Conservation (phyloP, 1,140 invertebrate species). For the Holotrichia oblita region DNA sequence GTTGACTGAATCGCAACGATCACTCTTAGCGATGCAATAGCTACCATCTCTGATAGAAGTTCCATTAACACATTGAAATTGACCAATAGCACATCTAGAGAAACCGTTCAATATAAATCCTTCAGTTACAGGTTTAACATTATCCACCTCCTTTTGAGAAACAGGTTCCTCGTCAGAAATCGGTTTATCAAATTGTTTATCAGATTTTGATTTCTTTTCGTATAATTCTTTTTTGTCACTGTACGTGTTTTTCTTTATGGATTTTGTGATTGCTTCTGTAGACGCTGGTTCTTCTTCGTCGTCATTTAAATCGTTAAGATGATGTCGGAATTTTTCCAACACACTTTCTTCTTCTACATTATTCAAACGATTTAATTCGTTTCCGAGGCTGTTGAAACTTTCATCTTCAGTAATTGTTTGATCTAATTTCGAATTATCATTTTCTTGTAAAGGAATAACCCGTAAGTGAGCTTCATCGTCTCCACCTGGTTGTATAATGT, state of each 20-base stretch:
- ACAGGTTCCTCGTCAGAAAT: background rate
- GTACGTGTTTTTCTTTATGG: constrained; percentile 42
- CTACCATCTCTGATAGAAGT: constrained; percentile 67
- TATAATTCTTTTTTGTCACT: constrained; percentile 46
- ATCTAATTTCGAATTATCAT: constrained; percentile 43
- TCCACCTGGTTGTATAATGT: constrained; percentile 46
- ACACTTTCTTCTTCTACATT: constrained; percentile 50
- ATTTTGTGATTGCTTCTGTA: constrained; percentile 45
- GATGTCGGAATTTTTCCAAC: constrained; percentile 45
- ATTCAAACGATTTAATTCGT: constrained; percentile 48
- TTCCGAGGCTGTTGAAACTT: constrained; percentile 38
- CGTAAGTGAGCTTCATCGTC: constrained; percentile 43
- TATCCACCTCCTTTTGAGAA: constrained; percentile 28
- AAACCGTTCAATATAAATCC: constrained; percentile 57
- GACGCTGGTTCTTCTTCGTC: constrained; percentile 41
- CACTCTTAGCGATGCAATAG: constrained; percentile 66
- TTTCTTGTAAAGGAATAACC: constrained; percentile 41
- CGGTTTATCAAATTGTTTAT: constrained; percentile 29
- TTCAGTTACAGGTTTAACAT: constrained; percentile 56
- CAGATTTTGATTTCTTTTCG: constrained; percentile 41
- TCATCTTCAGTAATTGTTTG: constrained; percentile 44
- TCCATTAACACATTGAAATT: constrained; percentile 71
- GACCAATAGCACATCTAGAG: constrained; percentile 67
- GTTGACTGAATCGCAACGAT: constrained; percentile 69
- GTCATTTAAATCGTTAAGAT: constrained; percentile 37